Conservation (phyloP, 2,888 invertebrate species). For the Agelastica alni region DNA sequence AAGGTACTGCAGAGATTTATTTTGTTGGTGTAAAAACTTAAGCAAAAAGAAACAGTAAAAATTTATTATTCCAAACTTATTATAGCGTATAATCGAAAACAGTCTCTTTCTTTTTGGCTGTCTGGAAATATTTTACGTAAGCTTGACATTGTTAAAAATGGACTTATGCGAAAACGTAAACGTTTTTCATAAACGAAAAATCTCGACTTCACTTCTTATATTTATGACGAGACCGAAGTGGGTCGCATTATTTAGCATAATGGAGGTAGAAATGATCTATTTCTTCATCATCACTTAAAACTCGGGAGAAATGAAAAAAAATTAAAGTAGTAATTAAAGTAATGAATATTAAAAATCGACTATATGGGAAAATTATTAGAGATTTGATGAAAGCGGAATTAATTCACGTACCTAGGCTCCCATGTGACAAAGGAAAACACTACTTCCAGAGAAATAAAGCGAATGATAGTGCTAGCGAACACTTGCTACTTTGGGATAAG, state of each 20-base stretch:
- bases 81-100: conserved; percentile 14
- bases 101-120: conserved; percentile 12
- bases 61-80: conserved; percentile 7
- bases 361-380: no score
- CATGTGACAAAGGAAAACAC: no score
- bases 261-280: conserved; percentile 15
- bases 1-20: no score
- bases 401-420: no score
- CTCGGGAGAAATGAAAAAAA: conserved; percentile 1
- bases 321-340: neutral
- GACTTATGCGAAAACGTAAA: conserved; percentile 20
- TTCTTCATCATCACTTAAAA: neutral
- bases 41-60: no score
- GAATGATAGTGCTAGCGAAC: no score
- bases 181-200: conserved; percentile 37
- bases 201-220: conserved; percentile 47
- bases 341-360: neutral
- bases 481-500: no score
- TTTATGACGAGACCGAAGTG: conserved; percentile 40
- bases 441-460: no score
- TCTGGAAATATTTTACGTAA: conserved; percentile 21
- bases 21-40: no score
- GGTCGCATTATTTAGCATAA: conserved; percentile 23
- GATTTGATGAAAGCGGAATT: no score
- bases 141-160: conserved; percentile 29